A percentile compares a stretch with the other conserved stretches of the same genome.
Conservation (phyloP, 23 tunicate genomes). For the Ascidia mentula region DNA sequence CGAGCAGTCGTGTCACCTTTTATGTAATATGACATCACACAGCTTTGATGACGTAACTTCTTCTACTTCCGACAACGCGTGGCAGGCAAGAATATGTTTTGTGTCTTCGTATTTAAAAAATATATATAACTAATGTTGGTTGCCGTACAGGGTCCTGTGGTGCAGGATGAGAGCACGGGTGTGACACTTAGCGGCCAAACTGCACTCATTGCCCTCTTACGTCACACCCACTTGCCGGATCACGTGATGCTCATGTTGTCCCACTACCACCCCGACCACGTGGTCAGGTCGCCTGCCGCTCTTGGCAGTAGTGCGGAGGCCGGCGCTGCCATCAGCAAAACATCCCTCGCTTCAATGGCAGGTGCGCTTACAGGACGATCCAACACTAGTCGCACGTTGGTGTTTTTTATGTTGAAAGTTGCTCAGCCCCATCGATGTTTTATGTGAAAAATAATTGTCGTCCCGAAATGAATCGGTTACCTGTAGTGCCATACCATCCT, state of each 20-base stretch:
- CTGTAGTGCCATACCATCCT: too few relatives aligned
- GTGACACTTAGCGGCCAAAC: slow-evolving; percentile 50
- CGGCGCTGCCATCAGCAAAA: not conserved
- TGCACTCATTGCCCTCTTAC: slow-evolving; percentile 51
- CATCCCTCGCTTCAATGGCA: slow-evolving; percentile 30
- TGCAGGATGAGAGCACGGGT: slow-evolving; percentile 45
- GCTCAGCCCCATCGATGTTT: too few relatives aligned
- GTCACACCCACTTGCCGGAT: slow-evolving; percentile 46
- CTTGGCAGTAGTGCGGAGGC: not conserved
- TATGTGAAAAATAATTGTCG: too few relatives aligned
- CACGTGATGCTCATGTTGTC: slow-evolving; percentile 51
- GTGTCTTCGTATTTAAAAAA: not conserved
- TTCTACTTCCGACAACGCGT: not conserved
- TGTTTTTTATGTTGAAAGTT: too few relatives aligned
- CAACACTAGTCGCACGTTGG: too few relatives aligned
- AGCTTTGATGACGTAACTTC: slow-evolving; percentile 11
- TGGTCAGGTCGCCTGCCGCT: slow-evolving; percentile 53
- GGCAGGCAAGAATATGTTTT: slow-evolving; percentile 18
- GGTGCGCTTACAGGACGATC: too few relatives aligned
- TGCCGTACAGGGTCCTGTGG: slow-evolving; percentile 54
- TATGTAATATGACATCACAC: slow-evolving; percentile 43
- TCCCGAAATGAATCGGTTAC: too few relatives aligned
- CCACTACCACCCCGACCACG: slow-evolving; percentile 32
- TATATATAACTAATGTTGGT: not conserved
- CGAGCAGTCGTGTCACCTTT: slow-evolving; percentile 52